phyloP scores from a whole-genome alignment of 1,140 invertebrate species.

The Bombus superbus region DNA sequence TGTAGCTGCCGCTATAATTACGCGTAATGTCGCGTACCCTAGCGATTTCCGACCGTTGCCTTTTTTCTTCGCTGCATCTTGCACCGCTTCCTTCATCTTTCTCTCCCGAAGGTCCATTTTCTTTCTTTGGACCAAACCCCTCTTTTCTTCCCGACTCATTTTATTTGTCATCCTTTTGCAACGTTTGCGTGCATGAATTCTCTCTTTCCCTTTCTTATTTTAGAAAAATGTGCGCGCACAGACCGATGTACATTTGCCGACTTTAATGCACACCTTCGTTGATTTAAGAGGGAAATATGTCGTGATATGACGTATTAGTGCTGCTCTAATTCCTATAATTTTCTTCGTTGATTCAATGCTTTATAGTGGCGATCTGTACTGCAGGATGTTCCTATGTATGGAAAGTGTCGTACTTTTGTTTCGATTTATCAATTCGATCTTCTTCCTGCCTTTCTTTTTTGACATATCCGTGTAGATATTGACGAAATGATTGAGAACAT shows the following conservation, averaged over 20 bases:
- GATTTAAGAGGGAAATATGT: constrained; percentile 67
- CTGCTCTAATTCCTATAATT: background rate
- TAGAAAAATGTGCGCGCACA: constrained; percentile 6
- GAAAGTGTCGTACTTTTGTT: background rate
- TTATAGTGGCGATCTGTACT: background rate
- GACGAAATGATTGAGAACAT: background rate
- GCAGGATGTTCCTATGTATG: background rate
- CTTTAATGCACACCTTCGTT: constrained; percentile 66
- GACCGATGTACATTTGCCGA: constrained; percentile 37
- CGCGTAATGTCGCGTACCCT: constrained; percentile 63
- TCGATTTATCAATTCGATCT: background rate
- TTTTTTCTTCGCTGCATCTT: constrained; percentile 1
- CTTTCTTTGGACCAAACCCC: background rate
- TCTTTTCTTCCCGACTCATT: background rate
- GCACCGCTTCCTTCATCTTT: constrained; percentile 22
- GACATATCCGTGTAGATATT: background rate
- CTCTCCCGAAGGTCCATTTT: constrained; percentile 48
- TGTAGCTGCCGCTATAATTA: constrained; percentile 71
- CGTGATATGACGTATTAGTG: constrained; percentile 54
- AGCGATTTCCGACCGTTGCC: constrained; percentile 7
- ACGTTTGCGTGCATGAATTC: constrained; percentile 10
- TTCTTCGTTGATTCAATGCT: background rate
- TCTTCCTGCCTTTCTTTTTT: background rate
- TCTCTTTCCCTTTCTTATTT: background rate
- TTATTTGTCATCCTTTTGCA: constrained; percentile 14